These are phyloP conservation scores for Orchesellides sinensis DNA, from an alignment of 2,888 invertebrate species.

Conservation along the genomic window DNA sequence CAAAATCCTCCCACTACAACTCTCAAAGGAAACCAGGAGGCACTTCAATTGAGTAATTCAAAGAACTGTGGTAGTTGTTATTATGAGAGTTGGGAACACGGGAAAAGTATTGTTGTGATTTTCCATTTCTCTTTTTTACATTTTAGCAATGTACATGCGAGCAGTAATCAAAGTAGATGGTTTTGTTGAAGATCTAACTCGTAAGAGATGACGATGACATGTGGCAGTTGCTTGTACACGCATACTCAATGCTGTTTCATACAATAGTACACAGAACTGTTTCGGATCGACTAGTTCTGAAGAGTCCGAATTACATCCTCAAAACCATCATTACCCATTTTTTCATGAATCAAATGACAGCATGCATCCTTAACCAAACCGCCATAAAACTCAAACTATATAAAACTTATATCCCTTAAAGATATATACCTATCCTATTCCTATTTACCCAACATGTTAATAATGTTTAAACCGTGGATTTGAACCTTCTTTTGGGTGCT, in stretches of 20 bases:
- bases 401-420: no score
- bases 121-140: not conserved
- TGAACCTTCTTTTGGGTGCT: constrained; percentile 14
- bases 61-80: constrained; percentile 11
- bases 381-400: no score
- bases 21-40: constrained; percentile 10
- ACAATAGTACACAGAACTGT: not conserved
- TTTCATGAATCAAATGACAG: constrained; percentile 15
- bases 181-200: not conserved
- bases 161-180: not conserved
- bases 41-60: constrained; percentile 31
- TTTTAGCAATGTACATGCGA: not conserved
- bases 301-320: constrained; percentile 5
- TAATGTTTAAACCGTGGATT: constrained; percentile 8
- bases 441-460: no score
- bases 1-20: constrained; percentile 30
- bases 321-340: constrained; percentile 27
- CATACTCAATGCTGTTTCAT: not conserved
- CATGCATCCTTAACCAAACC: constrained; percentile 11
- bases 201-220: not conserved
- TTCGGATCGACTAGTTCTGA: not conserved
- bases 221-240: not conserved
- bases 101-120: not conserved
- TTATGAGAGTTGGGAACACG: not conserved
- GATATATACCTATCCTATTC: no score